A percentile compares a stretch with the other conserved stretches of the same genome.
phyloP scores from a whole-genome alignment of 2,797 vertebrate species.

The Pitangus sulphuratus region DNA sequence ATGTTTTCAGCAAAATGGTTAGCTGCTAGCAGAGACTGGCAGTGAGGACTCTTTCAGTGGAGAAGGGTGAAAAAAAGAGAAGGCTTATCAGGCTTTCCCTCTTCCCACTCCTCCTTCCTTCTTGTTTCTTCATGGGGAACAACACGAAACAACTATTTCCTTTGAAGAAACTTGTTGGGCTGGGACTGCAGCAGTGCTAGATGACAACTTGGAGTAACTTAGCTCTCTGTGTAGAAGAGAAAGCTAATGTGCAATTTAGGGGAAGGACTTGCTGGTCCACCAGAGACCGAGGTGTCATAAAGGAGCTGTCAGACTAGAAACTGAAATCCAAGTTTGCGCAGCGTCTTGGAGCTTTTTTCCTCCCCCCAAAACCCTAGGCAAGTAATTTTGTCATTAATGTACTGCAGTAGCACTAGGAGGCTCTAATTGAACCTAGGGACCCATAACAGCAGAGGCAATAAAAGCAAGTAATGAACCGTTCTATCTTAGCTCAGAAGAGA shows the following conservation, averaged over 20 bases:
- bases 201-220: background rate
- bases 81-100: background rate
- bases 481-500: slow-evolving; percentile 52
- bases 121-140: background rate
- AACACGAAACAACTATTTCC: background rate
- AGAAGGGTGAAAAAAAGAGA: background rate
- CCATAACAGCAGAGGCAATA: slow-evolving; percentile 48
- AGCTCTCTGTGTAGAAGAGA: background rate
- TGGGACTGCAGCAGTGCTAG: background rate
- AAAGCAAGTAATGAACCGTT: slow-evolving; percentile 61
- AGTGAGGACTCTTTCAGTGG: background rate
- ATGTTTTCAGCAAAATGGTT: background rate
- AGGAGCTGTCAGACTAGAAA: background rate
- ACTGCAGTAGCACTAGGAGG: slow-evolving; percentile 8
- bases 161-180: background rate
- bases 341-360: background rate
- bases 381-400: slow-evolving; percentile 44
- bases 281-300: background rate
- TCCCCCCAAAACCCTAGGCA: background rate
- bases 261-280: background rate
- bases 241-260: background rate
- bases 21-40: background rate
- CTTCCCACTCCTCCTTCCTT: background rate
- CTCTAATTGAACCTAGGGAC: slow-evolving; percentile 61
- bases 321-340: background rate